Base-by-base conservation (phyloP, 2,888 invertebrate species). In the Ennomos erosarius region DNA sequence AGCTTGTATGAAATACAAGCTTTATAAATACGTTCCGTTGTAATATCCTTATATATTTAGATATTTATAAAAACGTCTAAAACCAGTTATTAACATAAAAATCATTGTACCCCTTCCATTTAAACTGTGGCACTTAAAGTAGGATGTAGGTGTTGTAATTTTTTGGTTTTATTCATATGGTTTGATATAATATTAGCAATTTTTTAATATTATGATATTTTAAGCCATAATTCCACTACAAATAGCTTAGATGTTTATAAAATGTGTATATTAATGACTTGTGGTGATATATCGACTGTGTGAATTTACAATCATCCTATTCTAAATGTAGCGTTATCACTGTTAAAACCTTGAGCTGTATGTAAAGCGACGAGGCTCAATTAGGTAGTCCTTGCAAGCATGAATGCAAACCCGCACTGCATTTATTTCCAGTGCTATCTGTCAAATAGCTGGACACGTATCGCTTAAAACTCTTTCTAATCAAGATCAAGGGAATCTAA, bases 221-320 rank as follows among this genome's bases (percentile, higher is more conserved):
- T 54, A 46, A 44, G 51, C 44, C 45, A 55, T 57, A 51, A 56
- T 65, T 59, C 54, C 61, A 56, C 49, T 44, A 50, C 9, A 60
- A 46, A 53, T 54, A 55, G 55, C 12, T 55, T 46, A 50, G 42
- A 13, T 44, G 51, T 52, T 53, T 45, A 57, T 49, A 35, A 51
- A 49, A 12, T 46, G 11, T 40, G 36, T 59, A 35, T 52, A 26
- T 48, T 38, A 34, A 12, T 13, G 9, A 46, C 36, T 46, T 35
- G 37, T 38, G 50, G 45, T 16, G n/a, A 49, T 10, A n/a, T 43
- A 6, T 36, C 16, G 43, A 54, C 16, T 16, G 47, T 57, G 1
- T 34, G 11, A 52, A 46, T 47, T 56, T 56, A 40, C 48, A 46
- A 39, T 36, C 34, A 12, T 33, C 45, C 34, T 45, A 45, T 45